Conservation (phyloP, 1,140 invertebrate species). For the Temnothorax longispinosus region DNA sequence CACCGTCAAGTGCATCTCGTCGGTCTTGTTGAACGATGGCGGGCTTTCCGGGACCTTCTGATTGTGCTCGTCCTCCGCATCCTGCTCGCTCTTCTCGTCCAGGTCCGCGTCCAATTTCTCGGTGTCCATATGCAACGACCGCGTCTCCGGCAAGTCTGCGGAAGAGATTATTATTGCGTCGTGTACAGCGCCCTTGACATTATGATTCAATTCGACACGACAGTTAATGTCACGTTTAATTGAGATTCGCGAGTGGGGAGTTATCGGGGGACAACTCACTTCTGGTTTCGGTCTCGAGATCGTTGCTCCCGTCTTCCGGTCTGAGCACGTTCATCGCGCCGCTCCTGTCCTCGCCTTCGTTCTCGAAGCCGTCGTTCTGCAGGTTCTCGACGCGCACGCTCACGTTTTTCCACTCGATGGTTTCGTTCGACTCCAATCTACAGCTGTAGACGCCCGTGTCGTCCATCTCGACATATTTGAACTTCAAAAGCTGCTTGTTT, state of each 20-base stretch:
- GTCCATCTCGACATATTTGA: constrained; percentile 73
- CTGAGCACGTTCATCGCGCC: constrained; percentile 72
- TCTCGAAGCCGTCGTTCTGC: constrained; percentile 77
- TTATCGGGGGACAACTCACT: constrained; percentile 69
- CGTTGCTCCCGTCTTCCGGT: constrained; percentile 82
- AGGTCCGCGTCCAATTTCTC: constrained; percentile 66
- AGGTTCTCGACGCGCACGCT: constrained; percentile 75
- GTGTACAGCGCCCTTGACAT: neutral
- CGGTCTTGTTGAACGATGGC: constrained; percentile 85
- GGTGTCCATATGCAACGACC: constrained; percentile 80
- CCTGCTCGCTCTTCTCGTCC: constrained; percentile 80
- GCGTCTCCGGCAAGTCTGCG: constrained; percentile 79
- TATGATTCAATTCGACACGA: neutral
- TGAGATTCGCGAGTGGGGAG: constrained; percentile 3
- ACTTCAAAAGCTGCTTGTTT: constrained; percentile 77
- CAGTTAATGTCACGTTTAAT: constrained; percentile 1
- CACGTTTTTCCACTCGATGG: constrained; percentile 79
- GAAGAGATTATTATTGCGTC: constrained; percentile 6
- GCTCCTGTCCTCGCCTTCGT: constrained; percentile 67
- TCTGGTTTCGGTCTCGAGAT: constrained; percentile 77
- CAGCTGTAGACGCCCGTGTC: constrained; percentile 81
- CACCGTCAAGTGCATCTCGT: constrained; percentile 85
- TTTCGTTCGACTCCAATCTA: constrained; percentile 62
- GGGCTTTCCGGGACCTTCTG: constrained; percentile 78
- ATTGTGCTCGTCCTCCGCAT: constrained; percentile 83